These are phyloP conservation scores for Norana najaformis DNA, from an alignment of 2,888 invertebrate genomes.

Conservation along the genomic window DNA sequence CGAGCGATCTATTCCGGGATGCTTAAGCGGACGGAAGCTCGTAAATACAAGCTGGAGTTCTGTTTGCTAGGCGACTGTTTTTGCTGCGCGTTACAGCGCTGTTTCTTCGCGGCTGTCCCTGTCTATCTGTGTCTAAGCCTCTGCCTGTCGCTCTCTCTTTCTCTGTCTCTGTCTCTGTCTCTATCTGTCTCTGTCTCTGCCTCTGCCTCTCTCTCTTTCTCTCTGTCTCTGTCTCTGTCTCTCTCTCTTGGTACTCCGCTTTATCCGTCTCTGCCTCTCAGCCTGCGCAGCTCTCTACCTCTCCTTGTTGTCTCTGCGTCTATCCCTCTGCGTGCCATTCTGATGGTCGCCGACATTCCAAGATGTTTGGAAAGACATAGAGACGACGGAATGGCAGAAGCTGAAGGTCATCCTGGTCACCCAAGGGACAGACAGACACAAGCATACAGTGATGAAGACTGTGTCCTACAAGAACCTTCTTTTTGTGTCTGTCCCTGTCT, in stretches of 20 bases:
- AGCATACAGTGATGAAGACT: too few relatives aligned
- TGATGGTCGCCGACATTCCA: not conserved
- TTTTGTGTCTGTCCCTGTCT: not conserved
- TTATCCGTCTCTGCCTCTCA: too few relatives aligned
- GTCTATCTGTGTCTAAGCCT: not conserved
- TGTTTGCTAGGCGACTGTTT: not conserved
- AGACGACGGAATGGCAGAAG: not conserved
- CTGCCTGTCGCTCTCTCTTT: not conserved
- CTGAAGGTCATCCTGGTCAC: not conserved
- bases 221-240: not conserved
- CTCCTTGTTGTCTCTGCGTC: too few relatives aligned
- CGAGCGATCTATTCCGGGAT: not conserved
- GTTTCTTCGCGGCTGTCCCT: not conserved
- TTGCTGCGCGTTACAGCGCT: not conserved
- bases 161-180: not conserved
- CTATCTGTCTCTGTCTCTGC: not conserved
- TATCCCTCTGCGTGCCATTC: not conserved
- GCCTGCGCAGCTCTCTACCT: too few relatives aligned
- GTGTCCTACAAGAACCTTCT: not conserved
- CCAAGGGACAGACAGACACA: not conserved
- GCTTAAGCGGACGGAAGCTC: not conserved
- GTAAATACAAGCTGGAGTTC: not conserved
- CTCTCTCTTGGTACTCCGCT: too few relatives aligned
- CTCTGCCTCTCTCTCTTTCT: not conserved
- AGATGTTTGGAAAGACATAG: not conserved